Conservation (phyloP, 1,140 invertebrate species). For the Drosophila micromelanica region DNA sequence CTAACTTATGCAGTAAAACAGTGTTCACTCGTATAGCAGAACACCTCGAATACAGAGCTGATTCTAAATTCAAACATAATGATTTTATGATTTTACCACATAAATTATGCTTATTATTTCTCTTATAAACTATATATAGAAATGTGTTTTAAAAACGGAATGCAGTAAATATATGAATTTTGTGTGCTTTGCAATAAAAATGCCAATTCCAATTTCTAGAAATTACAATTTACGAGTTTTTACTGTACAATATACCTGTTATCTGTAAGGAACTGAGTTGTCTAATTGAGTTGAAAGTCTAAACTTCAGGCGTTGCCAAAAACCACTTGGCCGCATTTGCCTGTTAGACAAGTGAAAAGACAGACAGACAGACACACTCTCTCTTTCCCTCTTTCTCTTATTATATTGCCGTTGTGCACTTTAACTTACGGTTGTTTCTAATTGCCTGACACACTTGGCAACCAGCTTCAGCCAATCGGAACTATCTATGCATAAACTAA, state of each 20-base stretch:
- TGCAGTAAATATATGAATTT: neutral
- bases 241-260: neutral
- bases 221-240: neutral
- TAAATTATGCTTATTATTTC: too few relatives aligned
- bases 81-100: too few relatives aligned
- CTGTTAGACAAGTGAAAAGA: conserved; percentile 65
- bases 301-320: conserved; percentile 24
- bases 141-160: neutral
- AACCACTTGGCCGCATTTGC: conserved; percentile 29
- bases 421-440: conserved; percentile 65
- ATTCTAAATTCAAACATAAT: too few relatives aligned
- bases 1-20: too few relatives aligned
- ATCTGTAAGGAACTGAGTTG: neutral
- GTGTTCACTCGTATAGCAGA: too few relatives aligned
- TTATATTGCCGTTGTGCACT: conserved; percentile 38
- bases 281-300: conserved; percentile 6
- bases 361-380: conserved; percentile 19
- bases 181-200: too few relatives aligned
- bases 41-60: too few relatives aligned
- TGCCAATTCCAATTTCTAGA: too few relatives aligned
- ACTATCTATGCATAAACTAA: conserved; percentile 37
- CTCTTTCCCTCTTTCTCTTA: conserved; percentile 2
- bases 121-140: too few relatives aligned
- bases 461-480: conserved; percentile 52
- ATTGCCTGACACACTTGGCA: conserved; percentile 68